Conservation (phyloP, 2,888 invertebrate species). For the Artemia sinica region DNA sequence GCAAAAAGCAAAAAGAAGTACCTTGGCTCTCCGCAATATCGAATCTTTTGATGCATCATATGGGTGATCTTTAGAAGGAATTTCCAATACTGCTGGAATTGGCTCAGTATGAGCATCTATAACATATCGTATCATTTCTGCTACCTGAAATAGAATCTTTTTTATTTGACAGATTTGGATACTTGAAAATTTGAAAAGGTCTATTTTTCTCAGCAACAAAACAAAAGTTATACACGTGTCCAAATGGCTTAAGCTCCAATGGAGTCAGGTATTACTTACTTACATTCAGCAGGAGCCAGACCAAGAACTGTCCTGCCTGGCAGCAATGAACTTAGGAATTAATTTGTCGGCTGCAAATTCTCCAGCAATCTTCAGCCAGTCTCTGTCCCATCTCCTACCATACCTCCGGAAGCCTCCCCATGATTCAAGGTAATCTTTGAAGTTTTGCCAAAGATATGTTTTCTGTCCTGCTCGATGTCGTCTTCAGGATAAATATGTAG, state of each 20-base stretch:
- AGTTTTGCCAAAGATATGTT: no score
- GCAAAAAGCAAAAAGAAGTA: constrained; percentile 31
- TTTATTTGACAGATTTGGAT: not conserved
- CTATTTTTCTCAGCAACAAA: constrained; percentile 13
- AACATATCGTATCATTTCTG: constrained; percentile 89
- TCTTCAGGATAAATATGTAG: no score
- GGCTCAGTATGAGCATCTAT: constrained; percentile 85
- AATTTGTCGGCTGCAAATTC: no score
- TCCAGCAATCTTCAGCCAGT: no score
- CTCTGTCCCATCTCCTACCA: no score
- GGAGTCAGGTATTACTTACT: not conserved
- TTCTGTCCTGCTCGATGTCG: no score
- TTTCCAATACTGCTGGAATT: constrained; percentile 89
- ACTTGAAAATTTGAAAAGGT: not conserved
- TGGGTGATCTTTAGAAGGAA: constrained; percentile 92
- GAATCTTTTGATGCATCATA: constrained; percentile 98
- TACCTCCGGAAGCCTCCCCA: no score
- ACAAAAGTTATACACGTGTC: not conserved
- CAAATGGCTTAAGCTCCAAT: not conserved
- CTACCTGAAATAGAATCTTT: constrained; percentile 41
- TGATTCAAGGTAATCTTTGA: no score
- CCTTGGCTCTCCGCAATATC: constrained; percentile 82
- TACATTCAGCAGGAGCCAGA: no score
- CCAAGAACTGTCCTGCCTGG: no score
- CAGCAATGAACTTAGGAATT: no score